Conservation (phyloP, 1,140 invertebrate species). For the Saxidomus purpurata region DNA sequence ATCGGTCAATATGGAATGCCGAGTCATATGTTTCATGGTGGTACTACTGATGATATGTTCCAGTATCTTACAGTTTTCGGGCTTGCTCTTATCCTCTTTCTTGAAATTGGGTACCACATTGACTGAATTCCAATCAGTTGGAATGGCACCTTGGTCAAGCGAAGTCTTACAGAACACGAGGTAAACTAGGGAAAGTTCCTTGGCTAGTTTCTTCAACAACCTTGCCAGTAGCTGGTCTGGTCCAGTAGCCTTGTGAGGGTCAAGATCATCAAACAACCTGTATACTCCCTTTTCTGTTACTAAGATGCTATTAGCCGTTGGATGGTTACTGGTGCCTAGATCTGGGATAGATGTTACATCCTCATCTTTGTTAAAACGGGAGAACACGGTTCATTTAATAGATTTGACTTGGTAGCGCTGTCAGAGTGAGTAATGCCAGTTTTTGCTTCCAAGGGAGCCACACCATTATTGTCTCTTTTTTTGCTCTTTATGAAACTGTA, state of each 20-base stretch:
- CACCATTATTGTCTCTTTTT: slow-evolving; percentile 33
- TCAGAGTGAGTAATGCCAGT: background rate
- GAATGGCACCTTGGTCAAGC: slow-evolving; percentile 1
- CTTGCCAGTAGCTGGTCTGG: slow-evolving; percentile 51
- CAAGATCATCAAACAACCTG: slow-evolving; percentile 25
- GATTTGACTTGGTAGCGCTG: background rate
- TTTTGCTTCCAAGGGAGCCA: slow-evolving; percentile 8
- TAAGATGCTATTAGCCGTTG: background rate
- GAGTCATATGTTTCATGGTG: background rate
- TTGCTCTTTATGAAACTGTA: slow-evolving; percentile 52
- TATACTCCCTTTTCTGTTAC: slow-evolving; percentile 18
- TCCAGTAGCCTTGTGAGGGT: slow-evolving; percentile 52
- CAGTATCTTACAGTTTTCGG: slow-evolving; percentile 53
- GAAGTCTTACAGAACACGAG: slow-evolving; percentile 37
- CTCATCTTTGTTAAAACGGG: slow-evolving; percentile 35
- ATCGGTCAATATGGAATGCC: background rate
- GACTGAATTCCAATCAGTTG: slow-evolving; percentile 48
- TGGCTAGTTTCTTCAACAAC: slow-evolving; percentile 39
- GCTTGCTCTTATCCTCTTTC: slow-evolving; percentile 59
- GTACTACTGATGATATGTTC: slow-evolving; percentile 9
- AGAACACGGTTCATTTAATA: slow-evolving; percentile 20
- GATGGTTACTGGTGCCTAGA: slow-evolving; percentile 2
- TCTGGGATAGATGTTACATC: background rate
- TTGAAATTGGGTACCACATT: slow-evolving; percentile 61
- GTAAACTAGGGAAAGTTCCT: slow-evolving; percentile 12